phyloP scores from a whole-genome alignment of 37 sponge, comb jelly and placozoan species.

The Halichondria panicea region DNA sequence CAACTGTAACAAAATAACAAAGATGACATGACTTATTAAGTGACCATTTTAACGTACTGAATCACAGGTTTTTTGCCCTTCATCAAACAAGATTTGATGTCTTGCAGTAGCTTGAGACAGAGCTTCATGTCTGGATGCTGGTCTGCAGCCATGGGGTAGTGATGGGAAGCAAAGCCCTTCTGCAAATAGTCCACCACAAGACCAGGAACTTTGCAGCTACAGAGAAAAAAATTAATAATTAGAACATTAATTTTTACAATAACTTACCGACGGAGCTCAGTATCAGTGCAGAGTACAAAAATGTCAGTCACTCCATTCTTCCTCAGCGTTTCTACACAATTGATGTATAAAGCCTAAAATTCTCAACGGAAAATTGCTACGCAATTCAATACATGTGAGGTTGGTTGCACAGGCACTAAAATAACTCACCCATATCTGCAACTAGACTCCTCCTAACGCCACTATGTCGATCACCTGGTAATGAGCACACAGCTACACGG shows the following conservation, averaged over 20 bases:
- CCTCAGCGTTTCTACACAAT: conserved; percentile 46
- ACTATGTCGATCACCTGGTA: conserved; percentile 52
- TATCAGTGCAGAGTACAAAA: conserved; percentile 75
- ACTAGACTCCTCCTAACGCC: conserved; percentile 65
- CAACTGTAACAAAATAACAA: conserved; percentile 47
- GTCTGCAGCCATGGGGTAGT: conserved; percentile 51
- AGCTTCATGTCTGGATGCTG: conserved; percentile 21
- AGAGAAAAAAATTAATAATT: background rate
- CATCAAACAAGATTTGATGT: conserved; percentile 25
- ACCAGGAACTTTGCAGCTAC: conserved; percentile 21
- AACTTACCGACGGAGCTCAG: conserved; percentile 62
- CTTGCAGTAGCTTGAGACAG: conserved; percentile 42
- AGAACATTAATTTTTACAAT: background rate
- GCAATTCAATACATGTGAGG: background rate
- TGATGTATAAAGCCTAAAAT: background rate
- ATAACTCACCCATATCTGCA: conserved; percentile 62
- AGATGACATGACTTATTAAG: background rate
- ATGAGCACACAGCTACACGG: conserved; percentile 39
- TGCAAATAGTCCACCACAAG: conserved; percentile 50
- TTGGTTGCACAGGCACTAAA: background rate
- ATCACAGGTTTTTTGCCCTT: conserved; percentile 38
- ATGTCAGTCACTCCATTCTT: conserved; percentile 60
- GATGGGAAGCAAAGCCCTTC: conserved; percentile 50
- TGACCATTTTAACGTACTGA: conserved; percentile 40
- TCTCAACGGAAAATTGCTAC: background rate